phyloP scores from a whole-genome alignment of 2,797 vertebrate species.

The Epinephelus malabaricus region DNA sequence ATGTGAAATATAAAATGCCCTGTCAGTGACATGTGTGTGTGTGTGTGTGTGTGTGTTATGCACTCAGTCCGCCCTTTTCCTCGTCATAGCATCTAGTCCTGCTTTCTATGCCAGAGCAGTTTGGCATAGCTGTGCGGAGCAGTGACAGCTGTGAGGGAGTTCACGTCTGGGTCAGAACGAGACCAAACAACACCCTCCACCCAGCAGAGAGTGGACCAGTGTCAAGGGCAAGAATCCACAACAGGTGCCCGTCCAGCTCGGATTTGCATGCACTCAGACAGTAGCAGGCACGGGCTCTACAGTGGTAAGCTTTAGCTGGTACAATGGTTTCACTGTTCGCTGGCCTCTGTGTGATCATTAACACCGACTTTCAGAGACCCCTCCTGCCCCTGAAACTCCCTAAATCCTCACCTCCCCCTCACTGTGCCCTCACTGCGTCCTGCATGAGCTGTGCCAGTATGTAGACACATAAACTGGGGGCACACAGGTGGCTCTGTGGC shows the following conservation, averaged over 20 bases:
- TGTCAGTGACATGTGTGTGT: slow-evolving; percentile 20
- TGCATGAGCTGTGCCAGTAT: slow-evolving; percentile 43
- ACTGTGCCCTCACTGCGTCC: slow-evolving; percentile 14
- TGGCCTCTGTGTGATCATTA: slow-evolving; percentile 56
- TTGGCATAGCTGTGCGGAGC: slow-evolving; percentile 65
- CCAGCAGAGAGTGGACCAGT: slow-evolving; percentile 42
- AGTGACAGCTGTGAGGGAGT: slow-evolving; percentile 79
- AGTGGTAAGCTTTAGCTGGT: slow-evolving; percentile 27
- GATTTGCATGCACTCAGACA: slow-evolving; percentile 50
- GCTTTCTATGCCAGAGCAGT: slow-evolving; percentile 45
- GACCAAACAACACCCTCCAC: slow-evolving; percentile 63
- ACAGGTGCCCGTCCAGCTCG: slow-evolving; percentile 72
- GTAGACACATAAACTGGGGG: slow-evolving; percentile 40
- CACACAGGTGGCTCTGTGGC: slow-evolving; percentile 64
- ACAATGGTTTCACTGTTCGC: slow-evolving; percentile 57
- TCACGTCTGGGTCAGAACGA: slow-evolving; percentile 81
- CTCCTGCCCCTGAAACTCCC: slow-evolving; percentile 22
- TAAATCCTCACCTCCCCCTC: slow-evolving; percentile 28
- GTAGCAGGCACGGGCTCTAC: slow-evolving; percentile 54
- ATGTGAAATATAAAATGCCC: neutral
- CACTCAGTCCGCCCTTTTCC: neutral
- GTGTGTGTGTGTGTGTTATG: slow-evolving; percentile 21
- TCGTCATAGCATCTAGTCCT: slow-evolving; percentile 12
- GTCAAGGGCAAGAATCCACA: slow-evolving; percentile 77
- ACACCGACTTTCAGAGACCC: slow-evolving; percentile 41